Base-by-base conservation (phyloP, 2,797 vertebrate species). In the Enteromius viviparus region DNA sequence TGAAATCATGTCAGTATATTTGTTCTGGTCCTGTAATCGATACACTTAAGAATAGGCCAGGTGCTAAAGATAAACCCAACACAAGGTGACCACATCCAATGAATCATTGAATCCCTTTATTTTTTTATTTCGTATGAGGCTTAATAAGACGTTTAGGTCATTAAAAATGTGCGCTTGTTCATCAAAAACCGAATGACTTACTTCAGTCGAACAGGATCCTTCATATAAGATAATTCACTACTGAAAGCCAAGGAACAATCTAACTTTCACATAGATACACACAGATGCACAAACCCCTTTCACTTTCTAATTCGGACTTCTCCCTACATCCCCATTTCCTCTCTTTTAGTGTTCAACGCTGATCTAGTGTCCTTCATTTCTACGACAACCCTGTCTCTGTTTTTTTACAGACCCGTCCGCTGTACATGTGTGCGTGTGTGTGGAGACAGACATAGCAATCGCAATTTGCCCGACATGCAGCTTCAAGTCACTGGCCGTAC, bases 391-490 rank as follows among this genome's bases (percentile, higher is more conserved):
- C 53, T 51, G 47, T 45, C 23, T 55, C 23, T 51, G 19, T 34
- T 51, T 53, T 69, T 58, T 78, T 34, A 81, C 10, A 32, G 64
- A 76, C 42, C 64, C 6, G 42, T 42, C 37, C n/a, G 17, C 23
- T 45, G 60, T 84, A 78, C 62, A 77, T 84, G 66, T 84, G 76
- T 26, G 49, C 17, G 64, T 69, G 60, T 76, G 42, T 62, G 76
- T 72, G 76, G 58, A 86, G 81, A 85, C 83, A 85, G 45, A 81
- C 70, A 49, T 60, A 68, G 42, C 40, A 17, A 47, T 79, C 19
- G 47, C 23, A 51, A 45, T 79, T 76, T 49, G 81, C 69, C 78
- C n/a, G n/a, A 83, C 83, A 81, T 84, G 80, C 85, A 87, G 84
- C 75, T 76, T 74, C n/a, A 49, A 70, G 85, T 85, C 85, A 85